phyloP scores from a whole-genome alignment of 2,888 invertebrate genomes.

The Esperia sulphurella region DNA sequence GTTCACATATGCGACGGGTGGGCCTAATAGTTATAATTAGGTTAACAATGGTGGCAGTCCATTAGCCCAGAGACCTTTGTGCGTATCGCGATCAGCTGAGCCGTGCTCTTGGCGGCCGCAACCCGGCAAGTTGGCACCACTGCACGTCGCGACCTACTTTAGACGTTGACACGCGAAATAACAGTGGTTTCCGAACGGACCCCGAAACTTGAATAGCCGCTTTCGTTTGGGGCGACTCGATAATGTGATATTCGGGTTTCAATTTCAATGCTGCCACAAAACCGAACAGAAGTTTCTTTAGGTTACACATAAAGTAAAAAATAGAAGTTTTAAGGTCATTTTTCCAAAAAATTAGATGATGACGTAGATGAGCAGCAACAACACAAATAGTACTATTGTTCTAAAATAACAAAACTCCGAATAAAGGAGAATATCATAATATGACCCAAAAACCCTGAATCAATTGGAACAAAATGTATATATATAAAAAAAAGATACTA shows the following conservation, averaged over 20 bases:
- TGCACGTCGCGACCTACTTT: constrained; percentile 15
- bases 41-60: constrained; percentile 37
- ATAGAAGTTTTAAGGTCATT: constrained; percentile 19
- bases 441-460: too few species aligned
- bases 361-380: too few species aligned
- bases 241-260: neutral
- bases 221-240: constrained; percentile 1
- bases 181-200: neutral
- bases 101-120: constrained; percentile 28
- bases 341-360: too few species aligned
- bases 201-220: constrained; percentile 1
- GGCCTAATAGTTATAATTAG: constrained; percentile 35
- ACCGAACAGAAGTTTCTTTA: constrained; percentile 14
- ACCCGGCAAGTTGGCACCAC: constrained; percentile 26
- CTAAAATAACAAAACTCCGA: too few species aligned
- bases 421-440: too few species aligned
- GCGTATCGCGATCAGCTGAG: constrained; percentile 63
- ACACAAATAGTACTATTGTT: too few species aligned
- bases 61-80: constrained; percentile 72
- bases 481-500: too few species aligned
- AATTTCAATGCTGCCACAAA: neutral
- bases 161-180: neutral
- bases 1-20: neutral
- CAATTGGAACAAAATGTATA: too few species aligned
- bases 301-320: too few species aligned